A percentile compares a stretch with the other conserved stretches of the same genome.
These are phyloP conservation scores for Pachyramphus minor DNA, from an alignment of 2,113 vertebrate genomes.

Conservation along the genomic window DNA sequence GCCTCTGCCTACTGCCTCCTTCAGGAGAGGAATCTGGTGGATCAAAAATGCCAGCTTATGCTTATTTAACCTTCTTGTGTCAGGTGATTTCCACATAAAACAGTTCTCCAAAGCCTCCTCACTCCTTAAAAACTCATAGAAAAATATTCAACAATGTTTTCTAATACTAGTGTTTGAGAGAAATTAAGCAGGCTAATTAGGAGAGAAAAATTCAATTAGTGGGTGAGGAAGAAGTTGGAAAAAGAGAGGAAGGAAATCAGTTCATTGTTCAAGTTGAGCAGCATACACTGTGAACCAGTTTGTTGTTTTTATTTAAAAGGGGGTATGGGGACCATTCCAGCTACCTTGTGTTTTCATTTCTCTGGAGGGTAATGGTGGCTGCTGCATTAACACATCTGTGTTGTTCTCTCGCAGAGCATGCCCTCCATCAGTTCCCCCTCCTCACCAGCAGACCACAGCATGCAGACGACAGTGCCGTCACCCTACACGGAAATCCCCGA, in stretches of 20 bases:
- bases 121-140: background rate
- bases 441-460: constrained; percentile 59
- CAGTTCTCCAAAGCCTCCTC: background rate
- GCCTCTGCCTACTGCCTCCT: background rate
- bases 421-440: constrained; percentile 12
- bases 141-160: background rate
- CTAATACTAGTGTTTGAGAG: background rate
- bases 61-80: background rate
- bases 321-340: background rate
- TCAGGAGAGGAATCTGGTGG: background rate
- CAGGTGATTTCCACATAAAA: background rate
- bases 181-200: background rate
- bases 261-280: background rate
- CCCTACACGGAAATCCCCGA: constrained; percentile 38
- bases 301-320: background rate
- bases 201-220: constrained; percentile 20
- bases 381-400: background rate
- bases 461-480: constrained; percentile 9
- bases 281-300: background rate
- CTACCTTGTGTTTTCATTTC: background rate
- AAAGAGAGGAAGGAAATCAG: constrained; percentile 24
- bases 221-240: background rate
- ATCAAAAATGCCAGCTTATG: background rate
- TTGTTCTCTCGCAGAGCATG: constrained; percentile 33
- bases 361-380: accelerated